Percentiles rank a stretch among this genome's conserved stretches.
These are phyloP conservation scores for Dasypus novemcinctus DNA, from an alignment of 2,113 vertebrate species.

Conservation along the genomic window DNA sequence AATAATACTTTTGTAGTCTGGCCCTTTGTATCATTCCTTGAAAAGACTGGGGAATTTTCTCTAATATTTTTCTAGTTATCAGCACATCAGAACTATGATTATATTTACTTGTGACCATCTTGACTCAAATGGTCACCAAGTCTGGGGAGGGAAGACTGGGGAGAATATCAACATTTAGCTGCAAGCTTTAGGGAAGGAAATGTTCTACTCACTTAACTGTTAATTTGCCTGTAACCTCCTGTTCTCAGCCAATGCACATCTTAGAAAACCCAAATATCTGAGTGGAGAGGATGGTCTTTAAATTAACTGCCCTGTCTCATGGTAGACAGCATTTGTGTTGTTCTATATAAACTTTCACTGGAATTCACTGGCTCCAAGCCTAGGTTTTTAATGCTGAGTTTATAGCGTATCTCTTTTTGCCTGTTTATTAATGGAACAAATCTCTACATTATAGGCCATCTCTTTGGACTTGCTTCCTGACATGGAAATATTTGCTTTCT, in stretches of 20 bases:
- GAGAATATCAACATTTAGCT: neutral
- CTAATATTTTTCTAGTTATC: neutral
- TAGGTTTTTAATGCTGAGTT: neutral
- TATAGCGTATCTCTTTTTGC: neutral
- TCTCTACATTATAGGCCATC: neutral
- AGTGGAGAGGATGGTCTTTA: neutral
- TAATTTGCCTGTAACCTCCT: neutral
- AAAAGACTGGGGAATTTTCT: neutral
- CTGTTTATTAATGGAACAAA: neutral
- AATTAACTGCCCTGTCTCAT: neutral
- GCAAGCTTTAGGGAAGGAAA: neutral
- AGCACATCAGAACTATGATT: neutral
- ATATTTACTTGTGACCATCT: neutral
- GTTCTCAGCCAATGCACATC: neutral
- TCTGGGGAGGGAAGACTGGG: neutral
- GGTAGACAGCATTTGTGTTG: neutral
- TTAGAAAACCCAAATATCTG: neutral
- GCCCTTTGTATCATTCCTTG: neutral
- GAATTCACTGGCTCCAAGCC: neutral
- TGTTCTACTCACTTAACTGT: neutral
- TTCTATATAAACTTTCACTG: neutral
- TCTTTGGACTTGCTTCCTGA: conserved; percentile 10
- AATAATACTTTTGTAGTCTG: neutral
- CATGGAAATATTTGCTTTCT: conserved; percentile 18
- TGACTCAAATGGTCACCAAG: neutral